Evolutionary conservation across 2,797 vertebrate genomes (phyloP), one percentile per base, ranked within the genome.

Genomic region (Rhyacichthys aspro): DNA sequence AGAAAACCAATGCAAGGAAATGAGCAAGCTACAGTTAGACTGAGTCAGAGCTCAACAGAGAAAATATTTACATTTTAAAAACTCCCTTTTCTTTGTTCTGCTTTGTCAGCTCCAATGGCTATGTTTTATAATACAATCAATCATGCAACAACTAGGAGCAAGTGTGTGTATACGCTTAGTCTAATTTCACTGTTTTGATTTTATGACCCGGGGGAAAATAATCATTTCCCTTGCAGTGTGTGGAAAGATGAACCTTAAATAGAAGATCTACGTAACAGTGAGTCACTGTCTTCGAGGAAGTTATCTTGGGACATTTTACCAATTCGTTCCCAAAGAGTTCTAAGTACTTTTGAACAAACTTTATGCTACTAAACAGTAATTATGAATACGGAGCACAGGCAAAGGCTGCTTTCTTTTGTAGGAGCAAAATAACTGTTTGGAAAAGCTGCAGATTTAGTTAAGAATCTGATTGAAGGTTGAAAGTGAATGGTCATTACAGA

Each of bases 1-100:
- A 74, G 50, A 81, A 39, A 66, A 69, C 61, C 50, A 58, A 81
- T 55, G 72, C 45, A 50, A 66, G 50, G 77, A 84, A 59, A 81
- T 79, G 78, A 84, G 76, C 76, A 65, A 85, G 78, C 74, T 60
- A 74, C 54, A 76, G 73, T 66, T 62, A 2, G 44, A 59, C 63
- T 81, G 79, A 86, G 72, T 87, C 81, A 84, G 55, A 74, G 38
- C 54, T 85, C 76, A 62, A 55, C 55, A 42, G 76, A 74, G 72
- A 70, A 82, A 83, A 87, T 68, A 75, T 79, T 79, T 75, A 56
- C 55, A 36, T 50, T 50, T 50, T 50, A 50, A 39, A 39, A 39
- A 53, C 11, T 53, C 17, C 41, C 43, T 60, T 53, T 55, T 17
- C 42, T 5, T 34, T 82, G 14, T 12, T 44, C 14, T 48, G 70